Base-by-base conservation (phyloP, 2,797 vertebrate species). In the Nasua narica region DNA sequence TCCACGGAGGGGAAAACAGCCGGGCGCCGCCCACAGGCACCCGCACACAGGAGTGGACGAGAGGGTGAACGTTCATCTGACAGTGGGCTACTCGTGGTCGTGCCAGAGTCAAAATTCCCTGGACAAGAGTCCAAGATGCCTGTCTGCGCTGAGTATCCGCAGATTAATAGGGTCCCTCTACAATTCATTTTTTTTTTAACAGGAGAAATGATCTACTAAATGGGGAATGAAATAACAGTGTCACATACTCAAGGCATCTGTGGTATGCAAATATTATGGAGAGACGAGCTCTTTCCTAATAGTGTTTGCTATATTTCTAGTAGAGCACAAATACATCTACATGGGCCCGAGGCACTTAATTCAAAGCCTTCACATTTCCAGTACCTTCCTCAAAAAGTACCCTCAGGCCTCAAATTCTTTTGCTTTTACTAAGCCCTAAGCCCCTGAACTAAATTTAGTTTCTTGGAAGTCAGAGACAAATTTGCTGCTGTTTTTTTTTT, bases 361-460 rank as follows among this genome's bases (percentile, higher is more conserved):
- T 95, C 67, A 46, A 95, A 97, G 90, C 4, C 78, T 95, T 95
- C 78, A 87, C 46, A 79, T 90, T 95, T 88, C 78, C 79, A 96
- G 81, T 82, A 86, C 50, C 81, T 92, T 84, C 93, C 87, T 96
- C 69, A 91, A 91, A 96, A 97, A 82, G 77, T 92, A 95, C 93
- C 94, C 96, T 89, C 56, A 32, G 58, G 94, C 84, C 72, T 93
- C 94, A 91, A 84, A 94, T 92, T 93, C 93, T 74, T 86, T 87
- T 85, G 54, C 90, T 95, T 97, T 95, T 89, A 87, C 88, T 96
- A 94, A 96, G 86, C 86, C 77, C 58, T 96, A 90, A 96, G 79
- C 62, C 56, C 93, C 48, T 52, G 58, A 29, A 96, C 87, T 97
- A 94, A 97, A 98, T 97, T 95, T 96, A 95, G 77, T 91, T 96